Conservation (phyloP, 2,797 vertebrate genomes). For the Chloroceryle inda region DNA sequence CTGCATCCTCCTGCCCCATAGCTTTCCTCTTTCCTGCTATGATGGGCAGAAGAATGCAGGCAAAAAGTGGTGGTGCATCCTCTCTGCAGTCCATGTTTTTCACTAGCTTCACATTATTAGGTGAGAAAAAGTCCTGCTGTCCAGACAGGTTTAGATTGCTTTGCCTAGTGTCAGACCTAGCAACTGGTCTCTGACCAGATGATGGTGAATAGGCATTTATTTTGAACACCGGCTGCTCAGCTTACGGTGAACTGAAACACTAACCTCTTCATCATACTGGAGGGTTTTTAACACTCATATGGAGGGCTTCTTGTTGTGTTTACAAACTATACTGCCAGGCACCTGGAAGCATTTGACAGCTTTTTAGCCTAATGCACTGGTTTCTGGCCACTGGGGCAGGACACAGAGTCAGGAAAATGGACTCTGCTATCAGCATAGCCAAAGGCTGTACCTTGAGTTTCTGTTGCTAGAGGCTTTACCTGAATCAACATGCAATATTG, state of each 20-base stretch:
- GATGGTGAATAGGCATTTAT: background rate
- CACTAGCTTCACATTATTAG: fast-evolving
- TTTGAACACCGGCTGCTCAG: background rate
- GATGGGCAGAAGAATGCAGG: background rate
- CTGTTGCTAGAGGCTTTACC: background rate
- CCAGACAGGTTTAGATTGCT: background rate
- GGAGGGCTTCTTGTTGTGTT: background rate
- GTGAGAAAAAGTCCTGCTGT: background rate
- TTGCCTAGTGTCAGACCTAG: background rate
- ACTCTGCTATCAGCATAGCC: background rate
- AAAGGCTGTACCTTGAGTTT: background rate
- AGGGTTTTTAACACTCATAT: background rate
- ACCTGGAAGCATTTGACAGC: background rate
- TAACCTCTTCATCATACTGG: background rate
- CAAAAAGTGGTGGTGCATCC: background rate
- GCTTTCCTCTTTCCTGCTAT: background rate
- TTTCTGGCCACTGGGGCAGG: background rate
- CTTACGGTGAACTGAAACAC: background rate
- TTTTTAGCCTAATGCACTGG: background rate
- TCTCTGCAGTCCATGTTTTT: background rate
- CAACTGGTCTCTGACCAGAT: background rate
- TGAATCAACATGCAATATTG: background rate
- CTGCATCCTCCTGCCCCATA: background rate
- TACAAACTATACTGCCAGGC: background rate
- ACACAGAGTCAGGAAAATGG: background rate